Evolutionary conservation across 2,888 invertebrate species (phyloP).

Genomic region (Harpalus rufipes): DNA sequence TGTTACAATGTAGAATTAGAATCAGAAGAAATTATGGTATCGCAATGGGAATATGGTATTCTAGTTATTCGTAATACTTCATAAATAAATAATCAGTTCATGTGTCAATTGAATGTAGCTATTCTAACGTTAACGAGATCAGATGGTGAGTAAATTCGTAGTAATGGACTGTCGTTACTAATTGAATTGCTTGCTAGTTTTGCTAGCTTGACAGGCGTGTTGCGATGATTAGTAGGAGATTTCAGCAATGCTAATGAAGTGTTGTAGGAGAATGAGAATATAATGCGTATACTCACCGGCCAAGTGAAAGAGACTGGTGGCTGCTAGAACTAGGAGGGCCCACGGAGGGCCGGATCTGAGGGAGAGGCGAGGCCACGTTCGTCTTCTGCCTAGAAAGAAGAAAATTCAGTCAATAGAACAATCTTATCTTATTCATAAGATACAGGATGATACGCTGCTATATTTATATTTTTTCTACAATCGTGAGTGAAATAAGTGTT

Average conservation of each 20-base stretch:
- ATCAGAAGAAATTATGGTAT: no score
- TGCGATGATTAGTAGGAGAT: neutral
- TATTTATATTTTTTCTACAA: no score
- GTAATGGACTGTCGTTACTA: neutral
- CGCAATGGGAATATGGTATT: no score
- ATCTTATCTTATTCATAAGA: neutral
- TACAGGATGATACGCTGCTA: no score
- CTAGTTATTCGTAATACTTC: neutral
- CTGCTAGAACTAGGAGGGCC: conserved; percentile 59
- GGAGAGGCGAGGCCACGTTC: conserved; percentile 58
- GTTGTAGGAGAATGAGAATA: neutral
- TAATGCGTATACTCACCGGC: conserved; percentile 52
- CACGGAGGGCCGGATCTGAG: conserved; percentile 61
- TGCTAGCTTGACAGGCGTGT: neutral
- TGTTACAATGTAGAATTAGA: no score
- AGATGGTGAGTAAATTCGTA: neutral
- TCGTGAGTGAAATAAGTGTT: no score
- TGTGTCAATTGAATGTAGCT: neutral
- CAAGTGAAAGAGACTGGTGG: conserved; percentile 56
- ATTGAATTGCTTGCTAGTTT: neutral
- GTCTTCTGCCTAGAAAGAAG: conserved; percentile 63
- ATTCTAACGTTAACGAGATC: neutral
- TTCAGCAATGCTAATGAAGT: conserved; percentile 22
- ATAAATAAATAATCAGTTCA: neutral
- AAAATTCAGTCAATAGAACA: conserved; percentile 14